Conservation (phyloP, 2,888 invertebrate species). For the Hyles lineata region DNA sequence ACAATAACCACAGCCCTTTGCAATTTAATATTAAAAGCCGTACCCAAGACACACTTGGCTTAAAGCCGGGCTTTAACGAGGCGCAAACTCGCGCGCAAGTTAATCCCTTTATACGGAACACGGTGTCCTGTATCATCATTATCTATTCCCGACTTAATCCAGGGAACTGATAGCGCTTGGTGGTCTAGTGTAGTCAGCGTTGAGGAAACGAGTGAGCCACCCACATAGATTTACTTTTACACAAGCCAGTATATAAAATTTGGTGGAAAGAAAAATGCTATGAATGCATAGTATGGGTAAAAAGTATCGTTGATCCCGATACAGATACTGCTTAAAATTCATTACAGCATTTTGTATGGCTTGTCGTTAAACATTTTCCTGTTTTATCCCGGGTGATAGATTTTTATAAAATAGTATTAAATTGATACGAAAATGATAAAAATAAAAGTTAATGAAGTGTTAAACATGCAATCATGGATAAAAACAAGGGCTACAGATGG, state of each 20-base stretch:
- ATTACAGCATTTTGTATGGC: too few relatives aligned
- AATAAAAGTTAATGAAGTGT: too few relatives aligned
- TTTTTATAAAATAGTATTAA: too few relatives aligned
- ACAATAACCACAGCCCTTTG: conserved; percentile 2
- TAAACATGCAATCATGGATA: too few relatives aligned
- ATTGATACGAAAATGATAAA: too few relatives aligned
- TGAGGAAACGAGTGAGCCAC: background rate
- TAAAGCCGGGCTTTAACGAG: conserved; percentile 1
- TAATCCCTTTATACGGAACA: conserved; percentile 9
- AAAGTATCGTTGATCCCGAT: too few relatives aligned
- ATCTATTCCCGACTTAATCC: conserved; percentile 7
- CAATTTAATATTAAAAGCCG: conserved; percentile 9
- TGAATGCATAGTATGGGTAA: too few relatives aligned
- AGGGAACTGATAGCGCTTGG: conserved; percentile 14
- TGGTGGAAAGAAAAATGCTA: background rate
- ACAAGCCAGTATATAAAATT: too few relatives aligned
- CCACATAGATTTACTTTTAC: conserved; percentile 9
- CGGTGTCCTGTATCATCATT: conserved; percentile 15
- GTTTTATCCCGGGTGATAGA: too few relatives aligned
- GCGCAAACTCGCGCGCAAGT: conserved; percentile 2
- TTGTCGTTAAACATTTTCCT: too few relatives aligned
- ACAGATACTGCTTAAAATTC: too few relatives aligned
- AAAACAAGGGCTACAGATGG: too few relatives aligned
- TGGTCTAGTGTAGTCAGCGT: background rate
- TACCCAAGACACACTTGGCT: background rate